A percentile compares a stretch with the other conserved stretches of the same genome.
Conservation (phyloP, 2,113 vertebrate species). For the Otocyon megalotis region DNA sequence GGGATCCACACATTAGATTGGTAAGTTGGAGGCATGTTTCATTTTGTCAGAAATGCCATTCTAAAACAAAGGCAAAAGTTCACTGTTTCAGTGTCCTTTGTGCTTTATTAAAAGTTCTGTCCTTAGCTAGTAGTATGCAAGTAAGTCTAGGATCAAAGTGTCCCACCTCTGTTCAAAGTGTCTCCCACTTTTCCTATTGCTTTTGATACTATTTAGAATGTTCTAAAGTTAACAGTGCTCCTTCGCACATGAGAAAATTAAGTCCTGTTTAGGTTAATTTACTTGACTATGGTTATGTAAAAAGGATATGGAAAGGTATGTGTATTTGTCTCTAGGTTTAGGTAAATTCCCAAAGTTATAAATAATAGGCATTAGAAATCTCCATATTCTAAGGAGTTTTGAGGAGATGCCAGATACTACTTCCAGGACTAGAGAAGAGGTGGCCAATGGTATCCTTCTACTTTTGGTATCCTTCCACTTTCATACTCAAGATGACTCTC, state of each 20-base stretch:
- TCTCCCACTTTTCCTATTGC: background rate
- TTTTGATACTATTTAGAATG: background rate
- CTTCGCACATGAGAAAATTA: background rate
- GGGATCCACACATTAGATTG: slow-evolving; percentile 36
- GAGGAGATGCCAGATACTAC: background rate
- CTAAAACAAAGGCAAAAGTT: slow-evolving; percentile 23
- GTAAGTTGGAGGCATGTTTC: background rate
- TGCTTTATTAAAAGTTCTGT: slow-evolving; percentile 40
- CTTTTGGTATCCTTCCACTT: background rate
- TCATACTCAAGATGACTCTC: background rate
- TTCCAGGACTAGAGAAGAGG: background rate
- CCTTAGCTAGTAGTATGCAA: background rate
- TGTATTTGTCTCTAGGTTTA: background rate
- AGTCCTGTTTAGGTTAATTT: background rate
- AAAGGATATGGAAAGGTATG: background rate
- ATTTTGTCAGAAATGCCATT: slow-evolving; percentile 55
- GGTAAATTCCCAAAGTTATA: background rate
- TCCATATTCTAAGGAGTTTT: background rate
- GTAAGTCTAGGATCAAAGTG: slow-evolving; percentile 7
- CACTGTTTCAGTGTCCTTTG: background rate
- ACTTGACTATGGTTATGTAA: background rate
- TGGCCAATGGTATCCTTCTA: background rate
- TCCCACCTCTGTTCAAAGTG: background rate
- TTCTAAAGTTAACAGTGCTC: background rate
- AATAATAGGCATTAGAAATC: background rate